phyloP scores from a whole-genome alignment of 2,888 invertebrate genomes.

The Margaritifera margaritifera region DNA sequence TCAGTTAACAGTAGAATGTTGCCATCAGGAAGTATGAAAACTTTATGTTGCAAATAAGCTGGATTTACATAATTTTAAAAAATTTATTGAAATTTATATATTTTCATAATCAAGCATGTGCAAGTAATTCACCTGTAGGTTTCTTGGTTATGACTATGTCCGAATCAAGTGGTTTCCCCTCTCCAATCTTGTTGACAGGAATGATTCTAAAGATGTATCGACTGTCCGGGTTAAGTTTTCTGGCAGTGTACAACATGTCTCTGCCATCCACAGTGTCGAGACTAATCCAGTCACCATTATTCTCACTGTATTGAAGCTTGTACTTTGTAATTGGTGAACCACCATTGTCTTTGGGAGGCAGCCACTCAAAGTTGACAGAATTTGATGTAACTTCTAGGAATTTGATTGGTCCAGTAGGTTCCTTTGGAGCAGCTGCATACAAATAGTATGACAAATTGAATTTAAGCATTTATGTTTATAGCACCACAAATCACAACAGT shows the following conservation, averaged over 20 bases:
- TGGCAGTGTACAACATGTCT: conserved; percentile 91
- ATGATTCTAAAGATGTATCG: conserved; percentile 68
- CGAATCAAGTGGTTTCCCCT: conserved; percentile 60
- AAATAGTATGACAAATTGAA: neutral
- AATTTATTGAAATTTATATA: too few relatives aligned
- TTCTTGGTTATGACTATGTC: conserved; percentile 55
- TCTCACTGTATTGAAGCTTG: conserved; percentile 58
- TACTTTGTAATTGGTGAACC: conserved; percentile 69
- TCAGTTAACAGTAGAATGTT: too few relatives aligned
- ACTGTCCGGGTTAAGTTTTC: conserved; percentile 60
- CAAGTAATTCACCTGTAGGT: conserved; percentile 39
- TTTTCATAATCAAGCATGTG: too few relatives aligned
- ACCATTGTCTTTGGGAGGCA: conserved; percentile 71
- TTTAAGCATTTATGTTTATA: neutral
- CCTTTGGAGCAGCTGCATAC: conserved; percentile 57
- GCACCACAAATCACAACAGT: too few relatives aligned
- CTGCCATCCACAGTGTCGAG: conserved; percentile 88
- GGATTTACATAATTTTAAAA: too few relatives aligned
- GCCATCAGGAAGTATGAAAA: too few relatives aligned
- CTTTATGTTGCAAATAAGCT: too few relatives aligned
- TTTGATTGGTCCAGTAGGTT: conserved; percentile 63
- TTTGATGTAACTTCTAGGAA: conserved; percentile 51
- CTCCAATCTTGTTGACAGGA: conserved; percentile 69
- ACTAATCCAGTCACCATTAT: conserved; percentile 86
- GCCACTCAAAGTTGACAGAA: conserved; percentile 70